Base-by-base conservation (phyloP, 2,888 invertebrate species). In the Eristalis intricaria region DNA sequence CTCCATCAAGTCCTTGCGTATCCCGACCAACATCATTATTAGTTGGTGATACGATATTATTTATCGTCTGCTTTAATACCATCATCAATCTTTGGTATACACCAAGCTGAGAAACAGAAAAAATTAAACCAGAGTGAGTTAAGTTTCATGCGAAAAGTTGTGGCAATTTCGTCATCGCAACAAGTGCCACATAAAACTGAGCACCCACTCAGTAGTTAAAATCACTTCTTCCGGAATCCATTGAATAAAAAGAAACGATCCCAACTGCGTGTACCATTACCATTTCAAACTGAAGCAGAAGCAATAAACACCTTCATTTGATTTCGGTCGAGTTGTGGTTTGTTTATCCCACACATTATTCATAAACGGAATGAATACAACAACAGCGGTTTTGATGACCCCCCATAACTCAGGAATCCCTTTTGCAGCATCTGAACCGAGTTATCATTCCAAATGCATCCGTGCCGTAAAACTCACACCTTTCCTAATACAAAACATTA, bases 381-480 rank as follows among this genome's bases (percentile, higher is more conserved):
- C 61, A 38, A 70, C 40, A 68, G 76, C 65, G 69, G 43, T 70
- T 77, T 43, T 74, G 50, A 74, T 73, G 73, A 23, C 26, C 23
- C 65, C 40, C 29, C 19, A 64, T 40, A 61, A 29, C 26, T 38
- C 73, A 65, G 29, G 38, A 40, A 64, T 71, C 60, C 26, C 29
- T 35, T 63, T 75, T 63, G 73, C 68, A 69, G 77, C 69, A 65
- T 15, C 60, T 11, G 26, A 60, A 60, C 60, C 19, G n/a, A 75
- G 84, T 83, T 80, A 80, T 84, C 84, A 87, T 87, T 75, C 73
- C 63, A 19, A 68, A 76, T 80, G 76, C 79, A 87, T 87, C 76
- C 84, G 19, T 66, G 73, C 76, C 87, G 65, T 87, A 71, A 84
- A 73, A 84, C 87, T 87, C 84, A 87, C 84, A 87, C 87, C 83